Evolutionary conservation across 2,797 vertebrate genomes (phyloP).

Genomic region (Ciconia nigra): DNA sequence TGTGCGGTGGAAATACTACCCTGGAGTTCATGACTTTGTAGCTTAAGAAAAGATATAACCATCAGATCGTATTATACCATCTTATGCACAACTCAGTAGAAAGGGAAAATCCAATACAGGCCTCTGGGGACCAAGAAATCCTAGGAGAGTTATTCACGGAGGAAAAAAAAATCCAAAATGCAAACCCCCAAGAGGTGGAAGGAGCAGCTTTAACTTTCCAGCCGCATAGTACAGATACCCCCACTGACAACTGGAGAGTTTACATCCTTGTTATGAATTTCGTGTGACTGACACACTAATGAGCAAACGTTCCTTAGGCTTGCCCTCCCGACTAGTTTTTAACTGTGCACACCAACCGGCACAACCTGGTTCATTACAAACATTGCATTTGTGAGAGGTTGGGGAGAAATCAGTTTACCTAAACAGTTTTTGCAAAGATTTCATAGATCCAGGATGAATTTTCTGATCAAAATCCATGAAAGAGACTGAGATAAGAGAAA

Average conservation of each 20-base stretch:
- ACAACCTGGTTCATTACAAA: not conserved
- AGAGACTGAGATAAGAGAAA: not conserved
- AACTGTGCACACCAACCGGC: not conserved
- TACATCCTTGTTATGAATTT: not conserved
- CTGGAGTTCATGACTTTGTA: conserved; percentile 8
- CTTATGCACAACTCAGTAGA: not conserved
- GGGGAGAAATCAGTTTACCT: not conserved
- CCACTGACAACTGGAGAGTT: not conserved
- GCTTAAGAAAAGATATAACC: not conserved
- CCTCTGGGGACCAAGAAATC: not conserved
- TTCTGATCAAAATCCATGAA: not conserved
- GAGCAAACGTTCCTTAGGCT: not conserved
- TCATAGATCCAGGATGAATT: not conserved
- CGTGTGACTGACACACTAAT: not conserved
- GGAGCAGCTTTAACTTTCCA: not conserved
- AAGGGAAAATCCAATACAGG: not conserved
- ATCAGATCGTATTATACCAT: conserved; percentile 4
- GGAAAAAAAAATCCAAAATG: not conserved
- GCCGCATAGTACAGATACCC: not conserved
- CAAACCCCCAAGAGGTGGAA: not conserved
- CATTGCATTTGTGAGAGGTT: not conserved
- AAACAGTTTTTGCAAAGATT: not conserved
- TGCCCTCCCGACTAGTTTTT: not conserved
- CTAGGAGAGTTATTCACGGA: not conserved
- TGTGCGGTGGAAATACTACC: conserved; percentile 43